Base-by-base conservation (phyloP, 2,113 vertebrate genomes). In the Oreotrochilus melanogaster region DNA sequence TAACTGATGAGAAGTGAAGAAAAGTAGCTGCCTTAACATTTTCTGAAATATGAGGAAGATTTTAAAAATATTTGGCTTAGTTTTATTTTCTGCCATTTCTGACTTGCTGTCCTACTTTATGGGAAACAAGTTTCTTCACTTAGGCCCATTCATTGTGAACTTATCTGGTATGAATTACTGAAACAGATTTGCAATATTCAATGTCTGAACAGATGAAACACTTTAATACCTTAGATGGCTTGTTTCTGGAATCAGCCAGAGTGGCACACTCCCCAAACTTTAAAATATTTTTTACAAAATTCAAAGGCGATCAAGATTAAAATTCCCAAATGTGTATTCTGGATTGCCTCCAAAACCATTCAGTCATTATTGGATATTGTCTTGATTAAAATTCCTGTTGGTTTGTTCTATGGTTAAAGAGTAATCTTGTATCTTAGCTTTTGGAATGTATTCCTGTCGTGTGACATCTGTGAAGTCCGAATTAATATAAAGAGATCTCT, bases 351-450 rank as follows among this genome's bases (percentile, higher is more conserved):
- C 98, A 98, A 96, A 98, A 95, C 81, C 95, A 96, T 98, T 98
- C 98, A 97, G 98, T 98, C 97, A 98, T 98, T 98, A 98, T 98
- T 98, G 98, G 96, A 98, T 98, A 98, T 97, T 98, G 98, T 98
- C 98, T 98, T 97, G 98, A 98, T 98, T 97, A 98, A 99, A 99
- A 98, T 98, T 98, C 98, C 98, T 98, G 97, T 98, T 98, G 98
- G 98, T 98, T 98, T 98, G 97, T 96, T 97, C 97, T 97, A 95
- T 96, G 98, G 98, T 97, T 98, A 97, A 97, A 91, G 96, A 97
- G 90, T 97, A 98, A 98, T 98, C 97, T 97, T 97, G 97, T 98
- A 97, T 98, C 97, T 98, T 96, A 97, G 87, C 96, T 96, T 96
- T 96, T 96, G 98, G 97, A 98, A 98, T 97, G 98, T 97, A 89